phyloP scores from a whole-genome alignment of 2,888 invertebrate species.

The Podotricha telesiphe region DNA sequence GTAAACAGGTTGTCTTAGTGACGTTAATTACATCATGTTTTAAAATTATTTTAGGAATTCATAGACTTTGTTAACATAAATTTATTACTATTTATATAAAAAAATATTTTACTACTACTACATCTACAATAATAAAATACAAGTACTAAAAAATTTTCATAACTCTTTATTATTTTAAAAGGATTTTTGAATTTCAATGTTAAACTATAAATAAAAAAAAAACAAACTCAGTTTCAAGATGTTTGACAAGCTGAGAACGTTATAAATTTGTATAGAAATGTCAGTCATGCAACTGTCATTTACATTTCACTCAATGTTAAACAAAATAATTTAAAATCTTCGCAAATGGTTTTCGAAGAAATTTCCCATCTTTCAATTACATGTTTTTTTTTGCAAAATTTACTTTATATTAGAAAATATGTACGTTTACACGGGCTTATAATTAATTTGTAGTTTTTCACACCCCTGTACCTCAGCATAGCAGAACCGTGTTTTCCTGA shows the following conservation, averaged over 20 bases:
- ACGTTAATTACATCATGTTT: constrained; percentile 29
- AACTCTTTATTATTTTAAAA: too few relatives aligned
- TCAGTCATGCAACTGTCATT: constrained; percentile 25
- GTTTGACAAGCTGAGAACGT: constrained; percentile 27
- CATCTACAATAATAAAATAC: too few relatives aligned
- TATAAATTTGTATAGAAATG: constrained; percentile 28
- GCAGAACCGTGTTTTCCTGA: too few relatives aligned
- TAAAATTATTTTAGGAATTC: constrained; percentile 27
- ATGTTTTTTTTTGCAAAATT: too few relatives aligned
- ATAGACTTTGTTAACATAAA: neutral
- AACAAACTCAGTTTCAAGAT: constrained; percentile 17
- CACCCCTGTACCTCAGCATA: too few relatives aligned
- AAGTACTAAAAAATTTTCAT: too few relatives aligned
- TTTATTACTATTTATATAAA: neutral
- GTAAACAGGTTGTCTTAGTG: constrained; percentile 42
- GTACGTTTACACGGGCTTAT: too few relatives aligned
- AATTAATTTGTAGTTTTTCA: too few relatives aligned
- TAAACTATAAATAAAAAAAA: neutral
- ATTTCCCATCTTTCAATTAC: neutral
- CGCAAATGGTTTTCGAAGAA: neutral
- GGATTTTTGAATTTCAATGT: too few relatives aligned
- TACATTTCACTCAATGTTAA: constrained; percentile 32
- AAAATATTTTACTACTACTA: neutral
- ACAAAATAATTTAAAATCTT: constrained; percentile 13
- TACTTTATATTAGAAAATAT: too few relatives aligned